Percentiles rank a stretch among this genome's conserved stretches.
These are phyloP conservation scores for Poeciliopsis occidentalis DNA, from an alignment of 2,113 vertebrate species.

Conservation along the genomic window DNA sequence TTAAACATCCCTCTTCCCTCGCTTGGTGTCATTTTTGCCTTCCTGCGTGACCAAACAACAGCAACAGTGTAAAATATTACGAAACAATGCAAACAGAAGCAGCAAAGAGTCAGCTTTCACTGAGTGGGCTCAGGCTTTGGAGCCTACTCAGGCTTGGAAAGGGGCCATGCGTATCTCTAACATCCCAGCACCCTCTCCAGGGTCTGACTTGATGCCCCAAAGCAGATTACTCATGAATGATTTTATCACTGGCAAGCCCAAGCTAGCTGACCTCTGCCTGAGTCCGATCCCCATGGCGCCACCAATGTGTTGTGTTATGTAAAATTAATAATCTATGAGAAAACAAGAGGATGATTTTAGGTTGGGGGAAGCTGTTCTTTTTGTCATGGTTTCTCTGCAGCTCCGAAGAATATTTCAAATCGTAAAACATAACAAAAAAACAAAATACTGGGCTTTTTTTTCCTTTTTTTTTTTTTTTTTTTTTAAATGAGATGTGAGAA, in stretches of 20 bases:
- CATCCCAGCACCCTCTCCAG: neutral
- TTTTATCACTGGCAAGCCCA: conserved; percentile 7
- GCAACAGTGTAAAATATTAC: neutral
- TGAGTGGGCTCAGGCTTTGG: neutral
- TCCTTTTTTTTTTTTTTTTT: no score
- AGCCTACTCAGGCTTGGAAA: conserved; percentile 1
- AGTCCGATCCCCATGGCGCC: neutral
- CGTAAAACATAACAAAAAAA: neutral
- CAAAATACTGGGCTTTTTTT: no score
- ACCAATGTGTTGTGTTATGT: conserved; percentile 1
- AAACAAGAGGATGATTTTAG: neutral
- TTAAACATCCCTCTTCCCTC: neutral
- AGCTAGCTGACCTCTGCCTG: conserved; percentile 16
- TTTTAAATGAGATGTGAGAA: neutral
- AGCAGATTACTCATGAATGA: conserved; percentile 24
- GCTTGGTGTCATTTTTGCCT: neutral
- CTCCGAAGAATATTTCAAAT: neutral
- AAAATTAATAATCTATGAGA: conserved; percentile 6
- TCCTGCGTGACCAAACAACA: neutral
- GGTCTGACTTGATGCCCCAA: conserved; percentile 1
- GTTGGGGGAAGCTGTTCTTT: neutral
- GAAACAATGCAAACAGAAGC: neutral
- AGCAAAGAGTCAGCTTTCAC: neutral
- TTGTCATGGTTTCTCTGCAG: neutral
- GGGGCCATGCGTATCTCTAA: neutral